Conservation (phyloP, 2,888 invertebrate species). For the Brachypterus glaber region DNA sequence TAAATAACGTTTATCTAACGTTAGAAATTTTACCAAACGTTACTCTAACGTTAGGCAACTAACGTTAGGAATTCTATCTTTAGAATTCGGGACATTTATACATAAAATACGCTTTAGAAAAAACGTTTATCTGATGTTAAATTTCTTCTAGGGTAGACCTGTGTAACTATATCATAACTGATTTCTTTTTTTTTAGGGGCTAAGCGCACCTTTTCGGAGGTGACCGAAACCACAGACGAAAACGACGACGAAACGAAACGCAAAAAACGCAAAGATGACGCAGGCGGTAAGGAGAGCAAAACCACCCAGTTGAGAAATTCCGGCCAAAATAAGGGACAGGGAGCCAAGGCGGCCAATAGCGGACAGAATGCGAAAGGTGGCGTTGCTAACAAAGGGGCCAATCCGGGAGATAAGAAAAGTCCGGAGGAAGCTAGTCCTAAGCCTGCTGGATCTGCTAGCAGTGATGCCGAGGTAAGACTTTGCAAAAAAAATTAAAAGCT, state of each 20-base stretch:
- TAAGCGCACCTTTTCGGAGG: constrained; percentile 46
- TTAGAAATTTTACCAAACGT: too few relatives aligned
- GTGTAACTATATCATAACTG: too few relatives aligned
- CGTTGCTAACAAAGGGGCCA: constrained; percentile 27
- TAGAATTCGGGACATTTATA: too few relatives aligned
- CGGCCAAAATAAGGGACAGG: constrained; percentile 41
- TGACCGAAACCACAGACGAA: constrained; percentile 45
- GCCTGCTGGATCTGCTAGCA: constrained; percentile 33
- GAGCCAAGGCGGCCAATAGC: constrained; percentile 35
- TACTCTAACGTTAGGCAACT: too few relatives aligned
- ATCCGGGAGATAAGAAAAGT: constrained; percentile 55
- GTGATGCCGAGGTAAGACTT: constrained; percentile 42
- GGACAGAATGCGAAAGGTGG: constrained; percentile 35
- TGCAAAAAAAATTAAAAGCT: too few relatives aligned
- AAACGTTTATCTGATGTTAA: too few relatives aligned
- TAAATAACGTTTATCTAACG: too few relatives aligned
- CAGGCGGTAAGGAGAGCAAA: constrained; percentile 58
- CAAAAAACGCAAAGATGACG: constrained; percentile 66
- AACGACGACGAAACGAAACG: constrained; percentile 59
- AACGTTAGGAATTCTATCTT: too few relatives aligned
- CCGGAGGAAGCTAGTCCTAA: constrained; percentile 55
- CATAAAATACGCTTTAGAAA: too few relatives aligned
- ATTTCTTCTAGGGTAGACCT: too few relatives aligned
- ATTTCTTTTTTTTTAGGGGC: too few relatives aligned
- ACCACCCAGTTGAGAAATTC: constrained; percentile 50